Conservation (phyloP, 92 coral and sea anemone species). For the Blastomussa wellsi region DNA sequence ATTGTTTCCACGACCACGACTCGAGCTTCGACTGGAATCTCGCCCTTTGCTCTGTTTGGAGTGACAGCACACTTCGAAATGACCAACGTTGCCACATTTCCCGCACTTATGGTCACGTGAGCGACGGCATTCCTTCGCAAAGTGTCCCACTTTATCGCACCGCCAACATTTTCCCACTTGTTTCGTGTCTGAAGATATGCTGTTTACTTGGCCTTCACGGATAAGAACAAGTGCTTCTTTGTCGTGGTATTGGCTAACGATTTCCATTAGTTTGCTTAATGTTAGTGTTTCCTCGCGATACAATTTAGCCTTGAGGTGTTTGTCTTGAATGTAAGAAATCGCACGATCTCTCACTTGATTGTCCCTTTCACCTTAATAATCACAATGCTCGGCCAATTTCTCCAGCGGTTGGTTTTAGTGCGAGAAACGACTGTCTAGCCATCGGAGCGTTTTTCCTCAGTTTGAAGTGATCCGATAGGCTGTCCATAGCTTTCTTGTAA, state of each 20-base stretch:
- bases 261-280: too few species aligned
- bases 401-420: too few species aligned
- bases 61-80: constrained; percentile 22
- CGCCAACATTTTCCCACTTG: constrained; percentile 32
- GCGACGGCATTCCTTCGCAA: constrained; percentile 12
- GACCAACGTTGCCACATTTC: constrained; percentile 34
- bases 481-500: too few species aligned
- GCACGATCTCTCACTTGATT: constrained; percentile 62
- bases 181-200: constrained; percentile 27
- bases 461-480: too few species aligned
- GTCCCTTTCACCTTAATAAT: too few species aligned
- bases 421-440: too few species aligned
- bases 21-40: too few species aligned
- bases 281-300: constrained; percentile 60
- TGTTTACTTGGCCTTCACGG: too few species aligned
- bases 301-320: constrained; percentile 49
- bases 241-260: constrained; percentile 50
- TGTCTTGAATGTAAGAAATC: constrained; percentile 35
- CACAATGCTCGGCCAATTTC: too few species aligned
- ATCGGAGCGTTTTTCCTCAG: too few species aligned
- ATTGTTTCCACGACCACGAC: constrained; percentile 13
- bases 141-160: constrained; percentile 43
- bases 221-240: too few species aligned
- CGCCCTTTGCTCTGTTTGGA: too few species aligned
- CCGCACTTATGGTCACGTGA: constrained; percentile 36